phyloP scores from a whole-genome alignment of 2,113 vertebrate genomes.

The Mustela lutreola region DNA sequence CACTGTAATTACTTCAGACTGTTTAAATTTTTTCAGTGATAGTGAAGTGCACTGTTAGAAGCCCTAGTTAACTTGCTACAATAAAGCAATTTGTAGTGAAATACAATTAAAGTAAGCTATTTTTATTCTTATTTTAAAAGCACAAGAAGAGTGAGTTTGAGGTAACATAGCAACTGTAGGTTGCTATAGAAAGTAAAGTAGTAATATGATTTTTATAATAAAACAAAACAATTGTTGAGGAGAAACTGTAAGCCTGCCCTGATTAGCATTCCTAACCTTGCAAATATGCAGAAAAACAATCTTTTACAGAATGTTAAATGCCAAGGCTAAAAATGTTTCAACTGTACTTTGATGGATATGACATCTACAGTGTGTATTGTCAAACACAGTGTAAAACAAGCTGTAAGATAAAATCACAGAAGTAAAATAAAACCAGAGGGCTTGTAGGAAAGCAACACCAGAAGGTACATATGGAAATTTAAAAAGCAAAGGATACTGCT shows the following conservation, averaged over 20 bases:
- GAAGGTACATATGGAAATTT: background rate
- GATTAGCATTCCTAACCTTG: constrained; percentile 56
- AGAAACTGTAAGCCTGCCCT: background rate
- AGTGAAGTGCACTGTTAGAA: constrained; percentile 59
- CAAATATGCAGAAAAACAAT: background rate
- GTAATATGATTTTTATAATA: constrained; percentile 55
- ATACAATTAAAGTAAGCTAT: constrained; percentile 66
- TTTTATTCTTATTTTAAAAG: constrained; percentile 68
- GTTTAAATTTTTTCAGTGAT: constrained; percentile 62
- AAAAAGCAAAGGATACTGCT: background rate
- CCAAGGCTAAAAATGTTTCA: constrained; percentile 54
- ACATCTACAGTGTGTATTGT: background rate
- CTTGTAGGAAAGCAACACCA: constrained; percentile 1
- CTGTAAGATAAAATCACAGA: constrained; percentile 67
- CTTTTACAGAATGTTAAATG: constrained; percentile 38
- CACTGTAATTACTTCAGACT: constrained; percentile 53
- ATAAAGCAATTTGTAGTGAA: constrained; percentile 64
- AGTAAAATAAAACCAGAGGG: constrained; percentile 58
- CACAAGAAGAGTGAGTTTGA: constrained; percentile 32
- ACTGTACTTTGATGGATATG: constrained; percentile 32
- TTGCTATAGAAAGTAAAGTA: constrained; percentile 45
- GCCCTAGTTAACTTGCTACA: constrained; percentile 48
- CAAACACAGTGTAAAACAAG: background rate
- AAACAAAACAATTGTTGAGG: background rate
- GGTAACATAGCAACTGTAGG: constrained; percentile 36